Percentiles rank a stretch among this genome's conserved stretches.
These are phyloP conservation scores for Petaurus breviceps DNA, from an alignment of 2,113 vertebrate species.

Conservation along the genomic window DNA sequence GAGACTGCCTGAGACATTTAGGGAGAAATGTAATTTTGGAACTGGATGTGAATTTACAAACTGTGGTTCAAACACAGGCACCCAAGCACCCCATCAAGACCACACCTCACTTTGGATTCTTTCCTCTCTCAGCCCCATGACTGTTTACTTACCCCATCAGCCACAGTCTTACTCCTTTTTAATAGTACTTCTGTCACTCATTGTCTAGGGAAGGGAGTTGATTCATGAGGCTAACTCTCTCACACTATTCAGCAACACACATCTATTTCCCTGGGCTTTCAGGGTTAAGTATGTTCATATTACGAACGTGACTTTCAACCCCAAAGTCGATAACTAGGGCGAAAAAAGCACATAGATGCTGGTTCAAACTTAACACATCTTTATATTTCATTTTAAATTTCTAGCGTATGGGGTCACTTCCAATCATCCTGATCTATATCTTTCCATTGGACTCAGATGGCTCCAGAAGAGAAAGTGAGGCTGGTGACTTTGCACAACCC, in stretches of 20 bases:
- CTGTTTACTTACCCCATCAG: constrained; percentile 1
- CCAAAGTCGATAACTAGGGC: not conserved
- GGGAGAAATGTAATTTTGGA: no score
- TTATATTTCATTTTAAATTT: constrained; percentile 10
- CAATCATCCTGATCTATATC: no score
- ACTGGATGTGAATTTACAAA: no score
- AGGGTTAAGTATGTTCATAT: not conserved
- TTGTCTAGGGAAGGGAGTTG: not conserved
- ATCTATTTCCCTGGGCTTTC: not conserved
- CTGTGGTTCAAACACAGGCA: no score
- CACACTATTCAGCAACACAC: not conserved
- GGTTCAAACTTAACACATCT: not conserved
- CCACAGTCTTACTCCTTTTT: not conserved
- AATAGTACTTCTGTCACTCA: not conserved
- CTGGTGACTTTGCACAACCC: no score
- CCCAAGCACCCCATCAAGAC: not conserved
- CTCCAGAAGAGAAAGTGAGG: no score
- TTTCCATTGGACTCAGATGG: no score
- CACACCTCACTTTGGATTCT: constrained; percentile 25
- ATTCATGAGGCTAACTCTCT: not conserved
- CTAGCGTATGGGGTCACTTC: not conserved
- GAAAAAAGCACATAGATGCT: not conserved
- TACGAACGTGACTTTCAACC: constrained; percentile 13
- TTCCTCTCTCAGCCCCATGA: constrained; percentile 1
- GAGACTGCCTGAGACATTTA: no score